Conservation (phyloP, 2,113 vertebrate genomes). For the Calonectris borealis region DNA sequence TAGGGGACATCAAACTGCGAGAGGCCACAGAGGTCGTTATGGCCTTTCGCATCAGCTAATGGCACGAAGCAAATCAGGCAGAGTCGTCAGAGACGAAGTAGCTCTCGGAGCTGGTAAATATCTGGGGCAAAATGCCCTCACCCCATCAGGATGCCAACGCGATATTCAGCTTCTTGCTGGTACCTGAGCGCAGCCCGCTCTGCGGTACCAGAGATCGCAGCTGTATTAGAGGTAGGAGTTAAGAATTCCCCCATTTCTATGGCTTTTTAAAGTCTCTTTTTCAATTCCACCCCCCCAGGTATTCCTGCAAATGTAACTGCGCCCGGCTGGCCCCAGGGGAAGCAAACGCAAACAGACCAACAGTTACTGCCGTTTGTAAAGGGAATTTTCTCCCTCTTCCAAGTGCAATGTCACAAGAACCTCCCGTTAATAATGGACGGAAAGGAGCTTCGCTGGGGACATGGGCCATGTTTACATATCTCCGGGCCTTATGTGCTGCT, state of each 20-base stretch:
- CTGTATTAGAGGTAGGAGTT: neutral
- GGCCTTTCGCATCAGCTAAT: neutral
- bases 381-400: neutral
- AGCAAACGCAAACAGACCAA: too few species aligned
- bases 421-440: neutral
- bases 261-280: neutral
- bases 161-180: neutral
- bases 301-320: too few species aligned
- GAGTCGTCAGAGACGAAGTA: neutral
- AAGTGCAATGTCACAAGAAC: fast-evolving
- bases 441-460: neutral
- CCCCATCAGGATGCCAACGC: neutral
- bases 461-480: neutral
- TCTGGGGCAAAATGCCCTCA: neutral
- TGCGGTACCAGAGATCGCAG: neutral
- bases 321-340: neutral
- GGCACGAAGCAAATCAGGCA: neutral
- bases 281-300: neutral
- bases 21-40: neutral
- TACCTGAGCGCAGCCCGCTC: neutral
- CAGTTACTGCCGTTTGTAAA: neutral
- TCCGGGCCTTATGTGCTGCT: neutral
- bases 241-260: neutral
- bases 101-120: fast-evolving
- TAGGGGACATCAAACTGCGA: neutral